Percentiles rank a stretch among this genome's conserved stretches.
phyloP scores from a whole-genome alignment of 1,140 invertebrate genomes.

The Planococcus citri region DNA sequence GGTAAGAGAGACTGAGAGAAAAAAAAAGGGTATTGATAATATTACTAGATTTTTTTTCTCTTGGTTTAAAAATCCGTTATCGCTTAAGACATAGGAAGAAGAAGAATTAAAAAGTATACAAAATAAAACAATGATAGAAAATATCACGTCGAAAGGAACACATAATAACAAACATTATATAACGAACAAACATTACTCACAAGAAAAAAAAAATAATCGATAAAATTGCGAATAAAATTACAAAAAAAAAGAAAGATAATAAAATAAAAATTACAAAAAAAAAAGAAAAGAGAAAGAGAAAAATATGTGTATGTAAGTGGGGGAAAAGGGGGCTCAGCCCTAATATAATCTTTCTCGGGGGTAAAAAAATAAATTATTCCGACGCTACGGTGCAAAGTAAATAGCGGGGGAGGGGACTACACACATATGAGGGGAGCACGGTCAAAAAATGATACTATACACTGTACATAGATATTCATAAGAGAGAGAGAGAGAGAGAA shows the following conservation, averaged over 20 bases:
- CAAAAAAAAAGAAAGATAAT: neutral
- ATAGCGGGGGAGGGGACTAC: neutral
- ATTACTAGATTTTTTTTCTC: too few relatives aligned
- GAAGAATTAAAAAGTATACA: neutral
- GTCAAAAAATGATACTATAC: too few relatives aligned
- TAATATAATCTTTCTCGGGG: too few relatives aligned
- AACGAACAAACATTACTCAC: neutral
- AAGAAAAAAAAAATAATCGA: neutral
- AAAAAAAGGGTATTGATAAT: too few relatives aligned
- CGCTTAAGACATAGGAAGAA: neutral
- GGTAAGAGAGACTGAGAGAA: too few relatives aligned
- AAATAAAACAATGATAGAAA: constrained; percentile 12
- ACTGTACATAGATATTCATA: neutral
- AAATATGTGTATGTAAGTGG: neutral
- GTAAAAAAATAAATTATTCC: neutral
- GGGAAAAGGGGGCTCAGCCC: too few relatives aligned
- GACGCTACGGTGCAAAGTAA: neutral
- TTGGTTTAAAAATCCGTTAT: neutral
- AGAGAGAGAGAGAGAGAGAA: too few relatives aligned
- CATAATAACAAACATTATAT: neutral
- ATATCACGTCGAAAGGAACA: constrained; percentile 17
- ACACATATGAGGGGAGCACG: too few relatives aligned
- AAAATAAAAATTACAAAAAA: too few relatives aligned
- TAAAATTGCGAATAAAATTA: neutral
- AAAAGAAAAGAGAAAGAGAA: neutral